Evolutionary conservation across 2,888 invertebrate species (phyloP), one percentile per base, ranked within the genome.

Genomic region (Itoplectis maculator): DNA sequence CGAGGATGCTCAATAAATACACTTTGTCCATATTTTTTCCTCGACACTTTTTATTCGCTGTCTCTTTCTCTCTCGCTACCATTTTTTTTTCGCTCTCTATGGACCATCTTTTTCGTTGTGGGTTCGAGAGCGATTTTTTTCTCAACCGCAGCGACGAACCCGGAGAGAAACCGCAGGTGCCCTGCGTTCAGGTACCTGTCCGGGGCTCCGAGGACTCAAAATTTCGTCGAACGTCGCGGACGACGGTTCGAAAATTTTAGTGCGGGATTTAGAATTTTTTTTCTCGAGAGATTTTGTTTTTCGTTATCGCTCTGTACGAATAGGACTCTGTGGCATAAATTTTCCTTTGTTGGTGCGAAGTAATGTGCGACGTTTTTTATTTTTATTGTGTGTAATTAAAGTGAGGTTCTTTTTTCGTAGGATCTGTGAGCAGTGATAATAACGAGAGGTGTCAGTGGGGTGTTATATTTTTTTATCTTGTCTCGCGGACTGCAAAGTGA

Each of bases 121-220:
- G 23, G 40, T 4, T 7, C 15, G 7, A 1, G 8, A 20, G 15
- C 45, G 20, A 18, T 37, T 42, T 23, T 65, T 23, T 59, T 11
- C 37, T 23, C 23, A 7, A 56, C 40, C 63, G 70, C 61, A 42
- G 9, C 29, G 13, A 29, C 40, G 49, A 29, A 29, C 42, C 42
- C 37, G 59, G 59, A 20, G 54, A 59, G 23, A 65, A 70, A 47
- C 40, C 45, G 73, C 73, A 79, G 73, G 66, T 73, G 73, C 23
- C 37, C 9, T 51, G 73, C 15, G n/a, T 6, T 40, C 35, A n/a
- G 45, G 35, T 73, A 73, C 61, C 73, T 61, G 61, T 61, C 15
- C n/a, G n/a, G n/a, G 13, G 13, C 20, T 20, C 47, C 73, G 13
- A 61, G 73, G 61, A 72, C 45, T 63, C 63, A 37, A 69, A n/a